Evolutionary conservation across 30 jellyfish, hydroid and myxozoan genomes (phyloP).

Genomic region (Turritopsis dohrnii): DNA sequence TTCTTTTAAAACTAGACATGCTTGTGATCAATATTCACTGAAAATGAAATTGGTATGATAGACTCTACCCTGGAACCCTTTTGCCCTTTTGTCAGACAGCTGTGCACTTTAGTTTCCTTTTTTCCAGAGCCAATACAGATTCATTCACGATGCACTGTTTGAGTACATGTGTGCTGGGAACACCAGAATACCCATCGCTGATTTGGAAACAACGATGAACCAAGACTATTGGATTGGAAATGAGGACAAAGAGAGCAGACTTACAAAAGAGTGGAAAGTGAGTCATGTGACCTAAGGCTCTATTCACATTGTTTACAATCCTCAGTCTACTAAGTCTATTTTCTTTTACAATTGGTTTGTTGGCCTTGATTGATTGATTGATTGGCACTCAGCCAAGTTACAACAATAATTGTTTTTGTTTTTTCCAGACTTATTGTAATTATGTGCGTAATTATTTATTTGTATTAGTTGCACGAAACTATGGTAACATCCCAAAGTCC

Average conservation of each 20-base stretch:
- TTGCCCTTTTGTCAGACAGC: not conserved
- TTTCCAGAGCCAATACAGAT: constrained; percentile 63
- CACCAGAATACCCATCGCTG: constrained; percentile 59
- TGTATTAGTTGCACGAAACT: constrained; percentile 5
- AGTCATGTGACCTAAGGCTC: not conserved
- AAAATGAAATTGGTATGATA: not conserved
- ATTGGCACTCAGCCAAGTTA: no score
- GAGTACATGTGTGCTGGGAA: constrained; percentile 72
- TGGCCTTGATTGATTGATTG: no score
- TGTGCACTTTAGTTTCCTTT: no score
- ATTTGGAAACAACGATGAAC: constrained; percentile 38
- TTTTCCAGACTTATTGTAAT: no score
- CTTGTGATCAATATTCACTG: no score
- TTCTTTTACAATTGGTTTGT: no score
- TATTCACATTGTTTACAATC: no score
- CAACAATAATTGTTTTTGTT: no score
- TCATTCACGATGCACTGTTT: constrained; percentile 75
- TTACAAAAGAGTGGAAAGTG: constrained; percentile 43
- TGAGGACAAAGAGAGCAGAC: not conserved
- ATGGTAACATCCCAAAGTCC: constrained; percentile 18
- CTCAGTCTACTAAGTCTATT: no score
- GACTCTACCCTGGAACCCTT: no score
- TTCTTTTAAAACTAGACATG: no score
- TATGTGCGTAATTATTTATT: not conserved
- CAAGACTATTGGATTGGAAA: constrained; percentile 31